phyloP scores from a whole-genome alignment of 2,888 invertebrate species.

The Philereme transversata region DNA sequence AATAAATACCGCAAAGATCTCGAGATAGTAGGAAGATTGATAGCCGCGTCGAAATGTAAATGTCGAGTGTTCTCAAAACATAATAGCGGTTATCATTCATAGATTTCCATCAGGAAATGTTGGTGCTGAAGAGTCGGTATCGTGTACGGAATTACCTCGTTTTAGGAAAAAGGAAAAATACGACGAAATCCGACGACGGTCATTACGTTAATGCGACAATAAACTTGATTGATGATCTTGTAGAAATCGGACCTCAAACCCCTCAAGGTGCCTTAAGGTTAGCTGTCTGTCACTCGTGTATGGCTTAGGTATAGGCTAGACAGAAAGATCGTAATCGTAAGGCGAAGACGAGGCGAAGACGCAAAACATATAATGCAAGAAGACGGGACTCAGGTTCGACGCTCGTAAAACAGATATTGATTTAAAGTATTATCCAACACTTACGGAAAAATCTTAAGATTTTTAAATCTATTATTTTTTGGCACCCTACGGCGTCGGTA shows the following conservation, averaged over 20 bases:
- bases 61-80: conserved; percentile 48
- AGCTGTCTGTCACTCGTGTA: conserved; percentile 28
- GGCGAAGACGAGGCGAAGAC: too few species aligned
- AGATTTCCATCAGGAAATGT: conserved; percentile 79
- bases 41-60: conserved; percentile 58
- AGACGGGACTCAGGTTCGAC: too few species aligned
- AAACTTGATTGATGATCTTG: conserved; percentile 80
- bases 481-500: too few species aligned
- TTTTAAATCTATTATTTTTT: too few species aligned
- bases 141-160: conserved; percentile 75
- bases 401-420: too few species aligned
- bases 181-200: conserved; percentile 80
- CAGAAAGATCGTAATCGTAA: neutral
- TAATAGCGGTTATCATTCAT: conserved; percentile 68
- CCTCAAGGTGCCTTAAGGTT: conserved; percentile 10
- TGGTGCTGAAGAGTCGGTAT: conserved; percentile 56
- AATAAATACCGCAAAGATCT: conserved; percentile 54
- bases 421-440: too few species aligned
- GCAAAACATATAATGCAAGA: too few species aligned
- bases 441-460: too few species aligned
- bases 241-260: conserved; percentile 24
- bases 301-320: conserved; percentile 6
- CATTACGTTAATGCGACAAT: conserved; percentile 83
- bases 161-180: conserved; percentile 72
- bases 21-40: conserved; percentile 61